Evolutionary conservation across 2,113 vertebrate genomes (phyloP).

Genomic region (Anas platyrhynchos): DNA sequence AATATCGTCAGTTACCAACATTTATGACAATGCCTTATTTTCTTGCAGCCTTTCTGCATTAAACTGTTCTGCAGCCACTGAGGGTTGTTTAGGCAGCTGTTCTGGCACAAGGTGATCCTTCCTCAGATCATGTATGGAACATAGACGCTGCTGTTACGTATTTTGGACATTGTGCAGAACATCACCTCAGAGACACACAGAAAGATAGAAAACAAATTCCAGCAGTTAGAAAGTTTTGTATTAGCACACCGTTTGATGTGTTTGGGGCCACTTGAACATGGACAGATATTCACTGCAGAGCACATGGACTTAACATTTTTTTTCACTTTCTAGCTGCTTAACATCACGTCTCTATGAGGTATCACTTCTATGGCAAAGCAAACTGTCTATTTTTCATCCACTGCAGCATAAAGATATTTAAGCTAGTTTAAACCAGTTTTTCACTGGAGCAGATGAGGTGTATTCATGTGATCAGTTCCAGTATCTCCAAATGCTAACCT

Average conservation of each 20-base stretch:
- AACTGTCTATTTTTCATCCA: neutral
- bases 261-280: neutral
- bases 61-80: neutral
- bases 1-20: rapidly evolving
- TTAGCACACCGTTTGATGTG: neutral
- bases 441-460: neutral
- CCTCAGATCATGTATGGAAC: neutral
- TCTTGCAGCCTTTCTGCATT: neutral
- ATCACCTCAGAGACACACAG: neutral
- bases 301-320: neutral
- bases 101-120: neutral
- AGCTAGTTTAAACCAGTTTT: neutral
- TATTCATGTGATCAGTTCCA: neutral
- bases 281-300: neutral
- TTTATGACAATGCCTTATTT: neutral
- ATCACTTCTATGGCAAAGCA: neutral
- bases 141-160: neutral
- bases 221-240: neutral
- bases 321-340: neutral
- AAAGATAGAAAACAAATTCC: neutral
- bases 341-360: neutral
- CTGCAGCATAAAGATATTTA: neutral
- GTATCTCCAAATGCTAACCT: neutral
- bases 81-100: neutral
- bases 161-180: neutral